Base-by-base conservation (phyloP, 2,113 vertebrate genomes). In the Trinectes maculatus region DNA sequence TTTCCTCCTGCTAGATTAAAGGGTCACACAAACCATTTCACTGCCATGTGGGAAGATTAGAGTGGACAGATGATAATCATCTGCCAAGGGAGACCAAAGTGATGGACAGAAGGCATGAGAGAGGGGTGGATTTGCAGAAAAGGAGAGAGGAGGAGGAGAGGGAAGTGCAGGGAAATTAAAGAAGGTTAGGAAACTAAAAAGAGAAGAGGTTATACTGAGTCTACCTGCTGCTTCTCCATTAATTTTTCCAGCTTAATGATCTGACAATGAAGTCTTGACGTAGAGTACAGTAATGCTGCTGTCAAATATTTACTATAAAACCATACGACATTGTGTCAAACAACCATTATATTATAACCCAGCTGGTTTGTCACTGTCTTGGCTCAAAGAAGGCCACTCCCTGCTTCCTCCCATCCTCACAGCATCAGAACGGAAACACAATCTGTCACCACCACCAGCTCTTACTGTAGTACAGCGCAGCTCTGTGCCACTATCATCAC, bases 381-480 rank as follows among this genome's bases (percentile, higher is more conserved):
- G 83, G 83, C 83, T 72, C 40, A 5, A 53, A 42, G 25, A 33
- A 39, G 63, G 34, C 47, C 62, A 9, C 78, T 53, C 61, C 52
- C 79, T 66, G 84, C 3, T 64, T 37, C 53, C 44, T 49, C 64
- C 29, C 52, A 16, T 77, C 48, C 19, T 68, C 82, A 26, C 80
- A 85, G 82, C 62, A 61, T 58, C 59, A 47, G 52, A 79, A 71
- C 71, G 46, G 79, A 86, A 85, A 47, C 53, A 54, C 86, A 90
- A 88, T 87, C 87, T 90, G 90, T 90, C 82, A 78, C 63, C 68
- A 58, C 42, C 65, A 46, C 21, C 53, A 12, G 11, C 67, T 58
- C 67, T 53, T 22, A 46, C 69, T 74, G 74, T 63, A 65, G 55
- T 76, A 64, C 54, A 68, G 59, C 37, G n/a, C 19, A 28, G 49